Evolutionary conservation across 2,888 invertebrate species (phyloP).

Genomic region (Temnothorax ravouxi): DNA sequence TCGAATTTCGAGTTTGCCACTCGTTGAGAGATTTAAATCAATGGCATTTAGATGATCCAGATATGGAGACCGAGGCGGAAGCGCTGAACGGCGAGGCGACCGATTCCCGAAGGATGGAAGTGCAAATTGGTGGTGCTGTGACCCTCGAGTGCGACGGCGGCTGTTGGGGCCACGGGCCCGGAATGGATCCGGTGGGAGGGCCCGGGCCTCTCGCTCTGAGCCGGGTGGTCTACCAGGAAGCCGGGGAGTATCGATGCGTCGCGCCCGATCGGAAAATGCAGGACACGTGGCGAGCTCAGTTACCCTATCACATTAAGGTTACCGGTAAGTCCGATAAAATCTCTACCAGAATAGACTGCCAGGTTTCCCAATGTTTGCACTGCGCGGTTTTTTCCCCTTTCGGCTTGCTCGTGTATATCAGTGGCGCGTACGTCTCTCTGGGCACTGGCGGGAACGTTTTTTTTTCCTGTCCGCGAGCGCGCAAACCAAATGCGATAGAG

Average conservation of each 20-base stretch:
- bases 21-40: constrained; percentile 65
- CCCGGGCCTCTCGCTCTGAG: constrained; percentile 90
- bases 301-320: constrained; percentile 86
- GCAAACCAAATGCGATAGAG: constrained; percentile 4
- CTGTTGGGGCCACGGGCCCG: constrained; percentile 86
- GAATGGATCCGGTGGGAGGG: constrained; percentile 87
- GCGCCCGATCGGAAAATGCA: constrained; percentile 88
- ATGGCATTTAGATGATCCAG: constrained; percentile 81
- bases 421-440: not conserved
- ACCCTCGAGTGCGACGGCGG: constrained; percentile 91
- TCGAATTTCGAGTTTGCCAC: constrained; percentile 14
- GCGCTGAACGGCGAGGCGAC: constrained; percentile 84
- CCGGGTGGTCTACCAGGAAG: constrained; percentile 92
- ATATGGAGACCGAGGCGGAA: constrained; percentile 84
- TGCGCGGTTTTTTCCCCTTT: not conserved
- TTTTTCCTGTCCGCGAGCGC: not conserved
- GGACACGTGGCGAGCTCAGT: constrained; percentile 84
- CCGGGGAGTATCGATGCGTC: constrained; percentile 92
- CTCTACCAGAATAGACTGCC: not conserved
- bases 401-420: not conserved
- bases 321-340: constrained; percentile 85
- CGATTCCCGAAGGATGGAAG: constrained; percentile 91
- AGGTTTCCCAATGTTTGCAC: not conserved
- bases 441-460: not conserved
- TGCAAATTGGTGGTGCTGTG: constrained; percentile 94